phyloP scores from a whole-genome alignment of 1,140 invertebrate genomes.

The Drosophila quadrilineata region DNA sequence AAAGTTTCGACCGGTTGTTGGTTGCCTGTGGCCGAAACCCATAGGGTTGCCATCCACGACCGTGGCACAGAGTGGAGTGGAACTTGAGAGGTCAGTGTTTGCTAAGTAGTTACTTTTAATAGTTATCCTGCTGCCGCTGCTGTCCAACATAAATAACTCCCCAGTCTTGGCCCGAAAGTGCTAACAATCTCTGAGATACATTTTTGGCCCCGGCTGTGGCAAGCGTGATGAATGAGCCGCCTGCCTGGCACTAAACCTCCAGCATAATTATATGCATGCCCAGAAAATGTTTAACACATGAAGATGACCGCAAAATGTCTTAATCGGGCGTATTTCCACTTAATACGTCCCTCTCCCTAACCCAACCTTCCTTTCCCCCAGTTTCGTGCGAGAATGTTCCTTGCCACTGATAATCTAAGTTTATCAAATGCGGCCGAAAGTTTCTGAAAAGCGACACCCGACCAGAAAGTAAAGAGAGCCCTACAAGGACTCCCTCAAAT shows the following conservation, averaged over 20 bases:
- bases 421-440: conserved; percentile 24
- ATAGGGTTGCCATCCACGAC: too few relatives aligned
- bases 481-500: not conserved
- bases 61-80: not conserved
- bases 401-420: conserved; percentile 4
- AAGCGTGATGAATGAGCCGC: conserved; percentile 44
- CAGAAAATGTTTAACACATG: conserved; percentile 26
- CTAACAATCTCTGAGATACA: conserved; percentile 74
- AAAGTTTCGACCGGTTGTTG: conserved; percentile 44
- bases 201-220: conserved; percentile 28
- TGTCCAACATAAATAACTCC: conserved; percentile 69
- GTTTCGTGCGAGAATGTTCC: not conserved
- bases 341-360: not conserved
- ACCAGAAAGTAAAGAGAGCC: too few relatives aligned
- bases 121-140: conserved; percentile 52
- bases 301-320: conserved; percentile 45
- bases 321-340: conserved; percentile 24
- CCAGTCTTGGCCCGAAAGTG: conserved; percentile 35
- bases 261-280: conserved; percentile 41
- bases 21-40: not conserved
- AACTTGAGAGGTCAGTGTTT: conserved; percentile 44
- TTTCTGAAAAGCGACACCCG: too few relatives aligned
- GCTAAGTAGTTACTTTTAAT: conserved; percentile 80
- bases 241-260: not conserved
- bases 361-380: not conserved